Evolutionary conservation across 2,113 vertebrate genomes (phyloP), one percentile per base, ranked within the genome.

Genomic region (Neolamprologus sp.): DNA sequence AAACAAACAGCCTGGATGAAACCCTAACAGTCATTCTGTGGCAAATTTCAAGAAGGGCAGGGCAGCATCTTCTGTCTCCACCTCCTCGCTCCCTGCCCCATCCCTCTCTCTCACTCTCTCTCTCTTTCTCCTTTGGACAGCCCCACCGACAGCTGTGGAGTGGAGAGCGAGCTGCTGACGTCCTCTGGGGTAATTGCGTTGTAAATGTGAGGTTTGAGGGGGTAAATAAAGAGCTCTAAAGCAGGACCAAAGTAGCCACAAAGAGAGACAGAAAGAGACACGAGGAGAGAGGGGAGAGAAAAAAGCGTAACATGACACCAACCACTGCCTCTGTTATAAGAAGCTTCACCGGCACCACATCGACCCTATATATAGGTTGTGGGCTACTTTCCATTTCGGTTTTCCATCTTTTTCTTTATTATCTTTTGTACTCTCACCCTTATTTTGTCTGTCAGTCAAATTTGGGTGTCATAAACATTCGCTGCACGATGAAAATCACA

Each of bases 321-420:
- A 85, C 86, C 92, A 91, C 86, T 53, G 88, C 55, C 92, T 89
- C 86, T 91, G 81, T 26, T 7, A 90, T 92, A 82, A 85, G 80
- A 63, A 91, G 93, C 91, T 92, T 85, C 90, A 80, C 84, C 87
- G 92, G 88, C 90, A 93, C 94, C 91, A 95, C 96, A 97, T 93
- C 93, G 96, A 92, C 80, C 91, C 94, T 95, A 90, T 85, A 88
- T 96, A 93, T 55, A 95, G 91, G 84, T 90, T 93, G 91, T 23
- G 71, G 60, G 87, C 87, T 88, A 91, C 92, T 97, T 97, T 97
- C 96, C 93, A 92, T 97, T 98, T 97, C 95, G 94, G 84, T 97
- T 95, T 95, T 90, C 88, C 92, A 13, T 68, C 35, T 79, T 33
- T 86, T 55, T 88, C 42, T 89, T 80, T 91, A 40, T 71, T 75